Evolutionary conservation across 2,888 invertebrate genomes (phyloP).

Genomic region (Piscicola geometra): DNA sequence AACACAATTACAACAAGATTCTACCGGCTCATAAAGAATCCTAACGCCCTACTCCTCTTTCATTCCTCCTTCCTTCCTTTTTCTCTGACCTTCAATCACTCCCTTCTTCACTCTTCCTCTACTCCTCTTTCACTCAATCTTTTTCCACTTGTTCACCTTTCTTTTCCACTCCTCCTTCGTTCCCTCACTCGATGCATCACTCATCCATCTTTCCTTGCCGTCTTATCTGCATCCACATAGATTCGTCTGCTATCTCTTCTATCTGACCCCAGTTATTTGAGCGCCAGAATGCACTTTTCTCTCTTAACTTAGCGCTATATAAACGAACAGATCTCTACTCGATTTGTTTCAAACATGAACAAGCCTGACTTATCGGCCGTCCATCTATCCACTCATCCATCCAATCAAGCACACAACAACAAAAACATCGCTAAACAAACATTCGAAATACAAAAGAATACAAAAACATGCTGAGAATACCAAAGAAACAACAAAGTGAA

Average conservation of each 20-base stretch:
- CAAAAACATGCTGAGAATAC: no score
- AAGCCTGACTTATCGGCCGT: no score
- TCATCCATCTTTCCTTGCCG: not conserved
- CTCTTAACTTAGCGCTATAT: not conserved
- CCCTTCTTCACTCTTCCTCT: not conserved
- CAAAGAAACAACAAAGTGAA: no score
- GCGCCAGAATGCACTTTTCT: not conserved
- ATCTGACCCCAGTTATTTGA: not conserved
- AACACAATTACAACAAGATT: not conserved
- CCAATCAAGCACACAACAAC: no score
- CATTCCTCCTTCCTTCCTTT: not conserved
- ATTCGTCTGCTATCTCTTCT: not conserved
- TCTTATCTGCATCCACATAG: not conserved
- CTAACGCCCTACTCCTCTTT: not conserved
- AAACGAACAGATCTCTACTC: no score
- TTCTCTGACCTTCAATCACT: no score
- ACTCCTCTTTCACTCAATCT: not conserved
- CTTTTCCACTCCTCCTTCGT: not conserved
- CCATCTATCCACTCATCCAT: no score
- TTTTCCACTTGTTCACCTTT: not conserved
- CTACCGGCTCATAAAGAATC: not conserved
- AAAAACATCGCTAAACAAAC: no score
- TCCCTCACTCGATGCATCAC: no score
- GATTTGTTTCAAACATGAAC: no score
- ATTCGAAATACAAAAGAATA: no score